Percentiles rank a stretch among this genome's conserved stretches.
Evolutionary conservation across 1,140 invertebrate genomes (phyloP).

Genomic region (Drosophila subobscura): DNA sequence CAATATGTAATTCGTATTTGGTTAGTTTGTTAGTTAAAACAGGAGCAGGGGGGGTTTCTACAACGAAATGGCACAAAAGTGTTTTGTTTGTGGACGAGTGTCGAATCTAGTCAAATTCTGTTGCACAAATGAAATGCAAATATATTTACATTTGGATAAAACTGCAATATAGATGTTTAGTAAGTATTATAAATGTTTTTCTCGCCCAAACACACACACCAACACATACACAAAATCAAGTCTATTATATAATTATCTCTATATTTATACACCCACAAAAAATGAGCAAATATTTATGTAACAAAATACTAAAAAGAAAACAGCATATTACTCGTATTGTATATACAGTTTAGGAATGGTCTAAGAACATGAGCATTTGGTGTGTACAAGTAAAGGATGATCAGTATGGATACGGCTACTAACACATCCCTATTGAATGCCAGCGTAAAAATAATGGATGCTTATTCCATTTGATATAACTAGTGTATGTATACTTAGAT

Average conservation of each 20-base stretch:
- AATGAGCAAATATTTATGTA: constrained; percentile 41
- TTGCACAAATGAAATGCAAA: constrained; percentile 19
- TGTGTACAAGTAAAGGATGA: constrained; percentile 65
- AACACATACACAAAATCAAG: constrained; percentile 11
- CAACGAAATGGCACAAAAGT: not conserved
- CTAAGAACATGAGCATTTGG: constrained; percentile 68
- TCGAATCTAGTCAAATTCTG: constrained; percentile 62
- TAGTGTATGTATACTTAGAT: constrained; percentile 34
- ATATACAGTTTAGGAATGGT: constrained; percentile 53
- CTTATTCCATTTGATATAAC: constrained; percentile 10
- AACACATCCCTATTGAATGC: constrained; percentile 10
- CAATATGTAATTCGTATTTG: constrained; percentile 9
- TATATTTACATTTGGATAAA: constrained; percentile 35
- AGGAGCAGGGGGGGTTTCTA: constrained; percentile 13
- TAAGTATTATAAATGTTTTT: constrained; percentile 56
- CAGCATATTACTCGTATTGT: constrained; percentile 54
- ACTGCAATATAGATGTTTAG: constrained; percentile 72
- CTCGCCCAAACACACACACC: no score
- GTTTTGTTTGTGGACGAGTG: constrained; percentile 34
- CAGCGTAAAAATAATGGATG: constrained; percentile 28
- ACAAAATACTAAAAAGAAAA: constrained; percentile 39
- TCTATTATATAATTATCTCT: constrained; percentile 59
- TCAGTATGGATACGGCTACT: constrained; percentile 8
- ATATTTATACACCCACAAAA: constrained; percentile 20
- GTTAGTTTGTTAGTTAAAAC: not conserved